A percentile compares a stretch with the other conserved stretches of the same genome.
These are phyloP conservation scores for Sepioteuthis lessoniana DNA, from an alignment of 2,888 invertebrate genomes.

Conservation along the genomic window DNA sequence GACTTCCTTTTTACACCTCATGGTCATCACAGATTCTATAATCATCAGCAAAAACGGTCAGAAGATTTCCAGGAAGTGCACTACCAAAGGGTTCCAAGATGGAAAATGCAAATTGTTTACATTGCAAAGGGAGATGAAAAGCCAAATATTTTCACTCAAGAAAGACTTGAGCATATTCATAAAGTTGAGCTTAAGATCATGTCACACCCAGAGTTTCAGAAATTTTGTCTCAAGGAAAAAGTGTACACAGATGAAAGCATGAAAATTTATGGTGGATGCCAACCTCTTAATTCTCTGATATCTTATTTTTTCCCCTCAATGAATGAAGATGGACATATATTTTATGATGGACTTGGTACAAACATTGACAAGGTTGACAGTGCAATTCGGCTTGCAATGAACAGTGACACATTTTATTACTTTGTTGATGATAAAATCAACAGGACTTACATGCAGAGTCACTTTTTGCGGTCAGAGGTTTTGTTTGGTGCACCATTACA, in stretches of 20 bases:
- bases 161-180: constrained; percentile 65
- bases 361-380: constrained; percentile 65
- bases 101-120: constrained; percentile 67
- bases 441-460: constrained; percentile 62
- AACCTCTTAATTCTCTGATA: constrained; percentile 69
- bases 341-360: constrained; percentile 68
- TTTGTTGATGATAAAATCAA: constrained; percentile 70
- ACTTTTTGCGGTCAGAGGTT: constrained; percentile 67
- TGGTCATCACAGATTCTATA: background rate
- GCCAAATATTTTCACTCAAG: constrained; percentile 69
- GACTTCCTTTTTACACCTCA: no score
- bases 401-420: constrained; percentile 67
- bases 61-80: background rate
- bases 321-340: constrained; percentile 56
- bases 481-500: constrained; percentile 69
- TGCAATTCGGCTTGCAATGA: constrained; percentile 68
- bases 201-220: constrained; percentile 60
- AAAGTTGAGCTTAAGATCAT: constrained; percentile 66
- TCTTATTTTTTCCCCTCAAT: constrained; percentile 71
- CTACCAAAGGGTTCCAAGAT: constrained; percentile 54
- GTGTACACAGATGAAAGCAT: constrained; percentile 58
- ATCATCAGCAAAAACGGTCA: constrained; percentile 40
- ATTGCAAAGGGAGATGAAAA: constrained; percentile 62
- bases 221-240: constrained; percentile 67
- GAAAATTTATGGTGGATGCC: constrained; percentile 62